Evolutionary conservation across 1,140 invertebrate genomes (phyloP).

Genomic region (Drosophila lini): DNA sequence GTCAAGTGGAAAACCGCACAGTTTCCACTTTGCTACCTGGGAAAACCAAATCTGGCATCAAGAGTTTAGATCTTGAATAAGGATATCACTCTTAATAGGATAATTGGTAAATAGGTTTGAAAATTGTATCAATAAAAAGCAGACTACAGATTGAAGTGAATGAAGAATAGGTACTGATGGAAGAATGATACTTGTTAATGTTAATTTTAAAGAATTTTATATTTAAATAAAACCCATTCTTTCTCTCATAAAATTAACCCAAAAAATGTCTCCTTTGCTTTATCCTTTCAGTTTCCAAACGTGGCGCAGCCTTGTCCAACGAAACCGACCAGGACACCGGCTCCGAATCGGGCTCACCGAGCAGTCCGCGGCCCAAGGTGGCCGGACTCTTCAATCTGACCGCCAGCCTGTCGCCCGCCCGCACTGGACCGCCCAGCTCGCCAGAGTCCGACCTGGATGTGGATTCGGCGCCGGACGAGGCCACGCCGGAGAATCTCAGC

Average conservation of each 20-base stretch:
- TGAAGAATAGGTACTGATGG: neutral
- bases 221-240: neutral
- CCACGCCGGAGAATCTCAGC: slow-evolving; percentile 88
- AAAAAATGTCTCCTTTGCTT: neutral
- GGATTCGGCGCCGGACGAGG: slow-evolving; percentile 85
- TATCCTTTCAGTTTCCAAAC: slow-evolving; percentile 85
- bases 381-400: slow-evolving; percentile 78
- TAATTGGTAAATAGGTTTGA: neutral
- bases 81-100: neutral
- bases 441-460: slow-evolving; percentile 86
- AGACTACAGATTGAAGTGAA: neutral
- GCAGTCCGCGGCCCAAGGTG: slow-evolving; percentile 85
- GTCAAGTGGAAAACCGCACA: slow-evolving; percentile 69
- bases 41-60: neutral
- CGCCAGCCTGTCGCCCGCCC: slow-evolving; percentile 85
- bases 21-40: slow-evolving; percentile 62
- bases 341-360: slow-evolving; percentile 85
- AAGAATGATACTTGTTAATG: neutral
- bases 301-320: slow-evolving; percentile 85
- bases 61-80: neutral
- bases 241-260: neutral
- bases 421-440: slow-evolving; percentile 83
- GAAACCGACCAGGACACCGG: slow-evolving; percentile 84
- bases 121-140: neutral
- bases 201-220: neutral